A percentile compares a stretch with the other conserved stretches of the same genome.
phyloP scores from a whole-genome alignment of 2,888 invertebrate species.

The Lagria hirta region DNA sequence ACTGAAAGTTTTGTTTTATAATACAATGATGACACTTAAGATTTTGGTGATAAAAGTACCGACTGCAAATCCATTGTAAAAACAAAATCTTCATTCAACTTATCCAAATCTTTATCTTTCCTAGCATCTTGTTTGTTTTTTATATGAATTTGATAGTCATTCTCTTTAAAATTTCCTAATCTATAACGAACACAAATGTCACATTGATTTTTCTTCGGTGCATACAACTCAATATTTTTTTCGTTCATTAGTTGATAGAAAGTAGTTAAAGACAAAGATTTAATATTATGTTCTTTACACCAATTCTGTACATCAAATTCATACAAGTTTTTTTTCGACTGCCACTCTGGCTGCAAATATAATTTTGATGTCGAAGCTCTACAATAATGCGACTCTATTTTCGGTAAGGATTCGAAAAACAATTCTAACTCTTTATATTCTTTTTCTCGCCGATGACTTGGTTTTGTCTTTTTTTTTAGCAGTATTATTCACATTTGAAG shows the following conservation, averaged over 20 bases:
- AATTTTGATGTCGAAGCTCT: slow-evolving; percentile 28
- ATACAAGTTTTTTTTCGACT: slow-evolving; percentile 23
- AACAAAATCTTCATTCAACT: too few relatives aligned
- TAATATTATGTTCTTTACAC: background rate
- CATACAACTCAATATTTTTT: background rate
- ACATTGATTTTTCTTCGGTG: background rate
- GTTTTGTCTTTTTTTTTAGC: background rate
- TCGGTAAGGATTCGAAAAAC: slow-evolving; percentile 29
- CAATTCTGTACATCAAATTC: slow-evolving; percentile 16
- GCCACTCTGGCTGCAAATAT: slow-evolving; percentile 31
- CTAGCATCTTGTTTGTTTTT: background rate
- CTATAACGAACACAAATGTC: background rate
- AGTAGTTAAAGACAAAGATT: background rate
- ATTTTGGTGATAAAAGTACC: too few relatives aligned
- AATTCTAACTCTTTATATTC: too few relatives aligned
- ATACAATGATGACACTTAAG: too few relatives aligned
- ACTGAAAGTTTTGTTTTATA: too few relatives aligned
- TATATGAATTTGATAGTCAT: background rate
- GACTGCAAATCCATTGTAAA: too few relatives aligned
- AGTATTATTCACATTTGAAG: background rate
- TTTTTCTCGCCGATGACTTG: slow-evolving; percentile 8
- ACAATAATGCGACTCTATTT: slow-evolving; percentile 36
- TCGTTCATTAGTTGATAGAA: background rate
- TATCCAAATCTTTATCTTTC: background rate
- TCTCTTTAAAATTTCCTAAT: background rate